Conservation (phyloP, 2,113 vertebrate species). For the Ceyx cyanopectus region DNA sequence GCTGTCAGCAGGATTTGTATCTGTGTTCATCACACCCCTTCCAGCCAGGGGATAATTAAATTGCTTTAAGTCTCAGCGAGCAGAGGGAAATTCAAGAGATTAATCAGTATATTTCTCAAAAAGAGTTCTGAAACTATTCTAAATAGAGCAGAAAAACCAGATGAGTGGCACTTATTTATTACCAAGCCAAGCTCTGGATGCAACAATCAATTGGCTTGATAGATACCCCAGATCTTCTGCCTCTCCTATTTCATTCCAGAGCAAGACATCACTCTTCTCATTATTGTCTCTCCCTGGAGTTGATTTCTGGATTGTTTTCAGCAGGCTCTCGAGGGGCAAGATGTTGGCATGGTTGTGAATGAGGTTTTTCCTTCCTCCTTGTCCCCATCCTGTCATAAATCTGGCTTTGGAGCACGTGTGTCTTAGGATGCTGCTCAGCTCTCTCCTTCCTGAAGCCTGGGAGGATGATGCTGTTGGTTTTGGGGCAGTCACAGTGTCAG, state of each 20-base stretch:
- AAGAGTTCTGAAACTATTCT: constrained; percentile 49
- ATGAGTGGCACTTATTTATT: constrained; percentile 53
- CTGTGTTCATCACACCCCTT: constrained; percentile 20
- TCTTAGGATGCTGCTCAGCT: not conserved
- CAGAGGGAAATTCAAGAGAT: constrained; percentile 47
- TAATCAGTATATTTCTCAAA: constrained; percentile 47
- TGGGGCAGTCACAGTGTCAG: not conserved
- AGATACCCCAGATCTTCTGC: constrained; percentile 8
- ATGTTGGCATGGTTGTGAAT: constrained; percentile 8
- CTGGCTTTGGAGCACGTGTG: not conserved
- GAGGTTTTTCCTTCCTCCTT: not conserved
- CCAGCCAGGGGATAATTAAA: constrained; percentile 61
- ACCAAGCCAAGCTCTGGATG: constrained; percentile 14
- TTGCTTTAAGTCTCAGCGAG: constrained; percentile 37
- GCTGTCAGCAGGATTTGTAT: constrained; percentile 54
- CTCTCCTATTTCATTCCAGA: not conserved
- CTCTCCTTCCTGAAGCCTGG: not conserved
- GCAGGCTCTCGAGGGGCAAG: not conserved
- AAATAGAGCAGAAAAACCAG: constrained; percentile 54
- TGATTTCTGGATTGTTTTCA: constrained; percentile 31
- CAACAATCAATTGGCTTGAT: constrained; percentile 43
- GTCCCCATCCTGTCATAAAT: not conserved
- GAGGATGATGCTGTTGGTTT: not conserved
- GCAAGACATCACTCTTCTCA: not conserved
- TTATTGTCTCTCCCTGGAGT: not conserved